Base-by-base conservation (phyloP, 2,113 vertebrate species). In the Zosterops hypoxanthus region DNA sequence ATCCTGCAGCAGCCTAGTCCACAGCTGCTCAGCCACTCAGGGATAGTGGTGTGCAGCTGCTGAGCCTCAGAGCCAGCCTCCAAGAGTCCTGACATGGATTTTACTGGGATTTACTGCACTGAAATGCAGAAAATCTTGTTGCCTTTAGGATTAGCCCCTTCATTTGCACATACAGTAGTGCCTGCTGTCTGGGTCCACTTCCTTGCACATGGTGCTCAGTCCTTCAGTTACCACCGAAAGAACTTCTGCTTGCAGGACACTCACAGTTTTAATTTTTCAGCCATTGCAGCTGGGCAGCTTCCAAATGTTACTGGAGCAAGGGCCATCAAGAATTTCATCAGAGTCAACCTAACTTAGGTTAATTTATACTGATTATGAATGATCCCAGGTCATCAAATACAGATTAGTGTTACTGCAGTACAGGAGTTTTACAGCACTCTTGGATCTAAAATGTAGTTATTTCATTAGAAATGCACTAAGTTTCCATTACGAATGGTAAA, bases 101-200 rank as follows among this genome's bases (percentile, higher is more conserved):
- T 91, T 68, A 82, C 44, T 69, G 70, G 90, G 87, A 94, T 96
- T 92, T 94, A 92, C 91, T 96, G 82, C 88, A 75, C 82, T 85
- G 92, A 95, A 95, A 92, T 63, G 82, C 78, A 94, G 88, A 95
- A 93, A 85, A 90, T 76, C 86, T 90, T 29, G 6, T 95, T 95
- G 80, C 88, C 88, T 95, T 95, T 70, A 96, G 66, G 91, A 93
- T 97, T 93, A 94, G 82, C 50, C 47, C 39, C 52, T 90, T 90
- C 56, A 59, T 92, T 86, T 88, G 64, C 76, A 71, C 68, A 55
- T 52, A 42, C 6, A 77, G 63, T 31, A 78, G 29, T 25, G 60
- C 34, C 36, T 47, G 56, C 72, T 78, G 50, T 50, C 68, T 69
- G 82, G 18, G 63, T 69, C 52, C n/a, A n/a, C 82, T 90, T 66